Base-by-base conservation (phyloP, 2,113 vertebrate genomes). In the Phalacrocorax carbo region DNA sequence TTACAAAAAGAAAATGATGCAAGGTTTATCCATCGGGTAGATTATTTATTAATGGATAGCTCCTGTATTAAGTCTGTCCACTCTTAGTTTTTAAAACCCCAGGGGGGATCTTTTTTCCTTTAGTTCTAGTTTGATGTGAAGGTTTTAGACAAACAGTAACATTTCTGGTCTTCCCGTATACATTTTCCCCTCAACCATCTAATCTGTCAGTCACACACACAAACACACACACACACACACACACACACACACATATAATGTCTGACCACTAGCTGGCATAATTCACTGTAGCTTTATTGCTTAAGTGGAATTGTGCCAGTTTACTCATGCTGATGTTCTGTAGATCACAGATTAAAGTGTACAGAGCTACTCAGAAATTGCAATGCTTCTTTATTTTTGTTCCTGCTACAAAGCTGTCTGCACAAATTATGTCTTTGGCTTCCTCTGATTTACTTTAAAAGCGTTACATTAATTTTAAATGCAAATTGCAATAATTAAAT, bases 401-500 rank as follows among this genome's bases (percentile, higher is more conserved):
- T 89, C 76, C 29, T 93, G 97, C 58, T 82, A 69, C 76, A 96
- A 97, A 95, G 69, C n/a, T 75, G 73, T 85, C 81, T 51, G 62
- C 34, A 83, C 90, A 90, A 94, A 44, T 95, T 91, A 90, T 89
- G 88, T 75, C 87, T 94, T 95, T 93, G 90, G 72, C 76, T 91
- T 89, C 86, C 69, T 95, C 80, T 71, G 86, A 95, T 93, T 96
- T 77, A 87, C 73, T 97, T 95, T 82, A 88, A 68, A 78, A 90
- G 78, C n/a, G 48, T 72, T 55, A 75, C 11, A 32, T 92, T 94
- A 72, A 96, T 96, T 87, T 96, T 90, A 66, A 89, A 95, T 97
- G 83, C 83, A 97, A 89, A 96, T 94, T 96, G 73, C 72, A 48
- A 75, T 95, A 94, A 97, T 97, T 96, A 97, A 97, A 94, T 97